Evolutionary conservation across 2,113 vertebrate species (phyloP).

Genomic region (Thunnus thynnus): DNA sequence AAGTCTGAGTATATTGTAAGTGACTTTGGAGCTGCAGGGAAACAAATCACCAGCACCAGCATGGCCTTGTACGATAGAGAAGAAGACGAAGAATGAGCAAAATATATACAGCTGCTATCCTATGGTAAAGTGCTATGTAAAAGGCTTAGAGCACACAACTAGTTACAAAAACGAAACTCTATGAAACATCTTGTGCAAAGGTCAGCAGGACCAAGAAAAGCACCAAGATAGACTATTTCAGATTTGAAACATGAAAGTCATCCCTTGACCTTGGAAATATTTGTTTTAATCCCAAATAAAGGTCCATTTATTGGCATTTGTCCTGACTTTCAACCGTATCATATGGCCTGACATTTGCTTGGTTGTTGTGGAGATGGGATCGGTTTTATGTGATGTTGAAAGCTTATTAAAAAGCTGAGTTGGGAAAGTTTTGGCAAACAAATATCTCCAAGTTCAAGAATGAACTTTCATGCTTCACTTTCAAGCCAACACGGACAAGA

Average conservation of each 20-base stretch:
- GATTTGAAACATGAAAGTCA: background rate
- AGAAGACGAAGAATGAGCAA: background rate
- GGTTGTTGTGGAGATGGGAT: background rate
- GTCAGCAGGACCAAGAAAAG: background rate
- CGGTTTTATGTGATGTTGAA: background rate
- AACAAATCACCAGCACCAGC: constrained; percentile 9
- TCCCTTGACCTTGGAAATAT: constrained; percentile 5
- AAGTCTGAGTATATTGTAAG: constrained; percentile 48
- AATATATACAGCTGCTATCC: background rate
- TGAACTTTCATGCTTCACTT: background rate
- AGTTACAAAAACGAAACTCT: background rate
- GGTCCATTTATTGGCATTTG: too few species aligned
- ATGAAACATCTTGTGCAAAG: background rate
- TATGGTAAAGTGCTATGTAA: background rate
- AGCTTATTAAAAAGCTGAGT: background rate
- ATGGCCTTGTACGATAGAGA: background rate
- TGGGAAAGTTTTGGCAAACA: constrained; percentile 3
- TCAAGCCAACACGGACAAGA: background rate
- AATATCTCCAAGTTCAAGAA: background rate
- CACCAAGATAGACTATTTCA: background rate
- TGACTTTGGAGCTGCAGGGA: constrained; percentile 16
- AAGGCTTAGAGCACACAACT: background rate
- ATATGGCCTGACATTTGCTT: background rate
- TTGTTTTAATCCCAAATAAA: background rate
- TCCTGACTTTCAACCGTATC: background rate